These are phyloP conservation scores for Torymus aiolomorphi DNA, from an alignment of 2,888 invertebrate genomes.

Conservation along the genomic window DNA sequence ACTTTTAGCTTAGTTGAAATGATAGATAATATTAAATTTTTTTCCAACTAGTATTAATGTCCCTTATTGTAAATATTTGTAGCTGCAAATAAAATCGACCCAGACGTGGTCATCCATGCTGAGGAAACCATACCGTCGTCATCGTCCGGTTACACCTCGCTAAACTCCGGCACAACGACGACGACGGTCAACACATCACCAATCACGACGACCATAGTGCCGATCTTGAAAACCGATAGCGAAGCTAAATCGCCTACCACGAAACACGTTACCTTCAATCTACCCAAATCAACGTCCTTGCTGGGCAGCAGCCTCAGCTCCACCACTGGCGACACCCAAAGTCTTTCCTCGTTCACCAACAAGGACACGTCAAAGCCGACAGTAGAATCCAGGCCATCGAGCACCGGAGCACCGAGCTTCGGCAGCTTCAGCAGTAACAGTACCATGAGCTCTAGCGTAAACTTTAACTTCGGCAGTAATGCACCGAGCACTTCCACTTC, in stretches of 20 bases:
- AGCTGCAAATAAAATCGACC: conserved; percentile 69
- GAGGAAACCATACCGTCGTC: conserved; percentile 64
- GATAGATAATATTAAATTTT: no score
- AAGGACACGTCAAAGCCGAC: neutral
- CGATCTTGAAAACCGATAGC: conserved; percentile 63
- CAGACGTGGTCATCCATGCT: conserved; percentile 72
- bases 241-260: conserved; percentile 56
- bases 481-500: neutral
- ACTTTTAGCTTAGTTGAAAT: no score
- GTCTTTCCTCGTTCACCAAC: neutral
- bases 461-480: conserved; percentile 18
- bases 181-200: conserved; percentile 71
- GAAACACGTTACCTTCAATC: conserved; percentile 68
- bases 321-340: no score
- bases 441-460: conserved; percentile 7
- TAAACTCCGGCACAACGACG: conserved; percentile 69
- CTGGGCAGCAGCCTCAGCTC: conserved; percentile 5
- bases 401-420: neutral
- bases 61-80: conserved; percentile 25
- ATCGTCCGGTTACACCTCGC: conserved; percentile 58
- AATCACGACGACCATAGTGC: conserved; percentile 68
- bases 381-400: neutral
- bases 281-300: conserved; percentile 54
- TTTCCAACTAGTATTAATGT: no score
- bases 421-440: conserved; percentile 32